Base-by-base conservation (phyloP, 2,797 vertebrate genomes). In the Gouania willdenowi region DNA sequence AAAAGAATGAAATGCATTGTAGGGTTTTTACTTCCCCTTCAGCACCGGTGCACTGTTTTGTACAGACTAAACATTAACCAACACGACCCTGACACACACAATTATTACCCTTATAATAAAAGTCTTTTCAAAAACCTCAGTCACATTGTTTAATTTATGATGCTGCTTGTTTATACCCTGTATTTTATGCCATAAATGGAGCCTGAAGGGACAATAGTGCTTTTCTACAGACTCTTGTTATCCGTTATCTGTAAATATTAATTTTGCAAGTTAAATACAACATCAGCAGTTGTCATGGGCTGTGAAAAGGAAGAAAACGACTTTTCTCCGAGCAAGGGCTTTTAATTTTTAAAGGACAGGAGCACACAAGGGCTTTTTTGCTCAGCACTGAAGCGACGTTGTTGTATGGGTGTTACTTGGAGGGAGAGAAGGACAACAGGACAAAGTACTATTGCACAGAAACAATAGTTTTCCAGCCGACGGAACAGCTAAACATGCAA, bases 321-420 rank as follows among this genome's bases (percentile, higher is more conserved):
- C 41, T 63, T 76, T 69, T 71, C 66, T 71, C 56, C 55, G 51
- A 80, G 71, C 73, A 86, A 89, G 82, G 87, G 84, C 82, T 86
- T 86, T 87, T 81, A 75, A 82, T 85, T 85, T 88, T 81, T 82
- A 75, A 81, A 81, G 63, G 63, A 82, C 71, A 66, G 77, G 78
- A 78, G 77, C 76, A 79, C 79, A 84, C 75, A 89, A 87, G 86
- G 87, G 87, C 84, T 89, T 89, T 81, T 73, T 78, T 53, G 81
- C 74, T 81, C 75, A 50, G 51, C 54, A 41, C 58, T 71, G 67
- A 62, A 43, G 74, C 52, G 35, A 35, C 30, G 32, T 64, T 25
- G 33, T 73, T 58, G 50, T 46, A 36, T 63, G 55, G 67, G 57
- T 70, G 69, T 63, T 41, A 41, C 33, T 45, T 48, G 35, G 40